Evolutionary conservation across 64 coral and sea anemone species (phyloP).

Genomic region (Anthopleura sola): DNA sequence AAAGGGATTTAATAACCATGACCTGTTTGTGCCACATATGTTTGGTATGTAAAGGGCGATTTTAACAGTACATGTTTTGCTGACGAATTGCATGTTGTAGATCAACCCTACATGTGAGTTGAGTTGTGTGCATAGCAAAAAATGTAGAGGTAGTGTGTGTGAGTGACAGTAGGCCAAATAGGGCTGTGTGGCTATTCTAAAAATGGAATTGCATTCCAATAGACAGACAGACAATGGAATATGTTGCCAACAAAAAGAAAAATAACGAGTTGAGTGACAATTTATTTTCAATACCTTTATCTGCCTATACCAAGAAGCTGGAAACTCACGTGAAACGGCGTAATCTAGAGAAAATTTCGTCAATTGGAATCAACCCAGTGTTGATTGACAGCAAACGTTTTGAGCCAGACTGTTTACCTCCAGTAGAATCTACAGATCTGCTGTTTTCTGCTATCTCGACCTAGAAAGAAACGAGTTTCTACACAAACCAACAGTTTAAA

Average conservation of each 20-base stretch:
- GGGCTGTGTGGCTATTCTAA: too few relatives aligned
- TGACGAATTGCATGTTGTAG: too few relatives aligned
- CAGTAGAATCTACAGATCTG: slow-evolving; percentile 16
- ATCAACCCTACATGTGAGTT: too few relatives aligned
- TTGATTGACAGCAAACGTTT: not conserved
- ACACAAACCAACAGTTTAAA: slow-evolving; percentile 29
- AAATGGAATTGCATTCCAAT: too few relatives aligned
- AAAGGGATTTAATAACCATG: too few relatives aligned
- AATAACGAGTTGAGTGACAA: not conserved
- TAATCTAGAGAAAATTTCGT: not conserved
- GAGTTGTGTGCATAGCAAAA: too few relatives aligned
- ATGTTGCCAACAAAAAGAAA: not conserved
- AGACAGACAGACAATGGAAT: too few relatives aligned
- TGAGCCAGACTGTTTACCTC: slow-evolving; percentile 25
- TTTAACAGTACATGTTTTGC: too few relatives aligned
- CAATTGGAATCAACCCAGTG: not conserved
- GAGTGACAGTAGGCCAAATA: too few relatives aligned
- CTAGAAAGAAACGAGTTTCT: slow-evolving; percentile 33
- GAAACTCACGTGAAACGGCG: slow-evolving; percentile 20
- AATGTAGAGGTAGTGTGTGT: too few relatives aligned
- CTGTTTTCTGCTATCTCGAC: slow-evolving; percentile 8
- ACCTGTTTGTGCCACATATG: too few relatives aligned
- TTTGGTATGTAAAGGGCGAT: too few relatives aligned
- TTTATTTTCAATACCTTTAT: slow-evolving; percentile 24
- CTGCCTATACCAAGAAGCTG: slow-evolving; percentile 40